Percentiles rank a stretch among this genome's conserved stretches.
These are phyloP conservation scores for Acholoe squamosa DNA, from an alignment of 2,888 invertebrate species.

Conservation along the genomic window DNA sequence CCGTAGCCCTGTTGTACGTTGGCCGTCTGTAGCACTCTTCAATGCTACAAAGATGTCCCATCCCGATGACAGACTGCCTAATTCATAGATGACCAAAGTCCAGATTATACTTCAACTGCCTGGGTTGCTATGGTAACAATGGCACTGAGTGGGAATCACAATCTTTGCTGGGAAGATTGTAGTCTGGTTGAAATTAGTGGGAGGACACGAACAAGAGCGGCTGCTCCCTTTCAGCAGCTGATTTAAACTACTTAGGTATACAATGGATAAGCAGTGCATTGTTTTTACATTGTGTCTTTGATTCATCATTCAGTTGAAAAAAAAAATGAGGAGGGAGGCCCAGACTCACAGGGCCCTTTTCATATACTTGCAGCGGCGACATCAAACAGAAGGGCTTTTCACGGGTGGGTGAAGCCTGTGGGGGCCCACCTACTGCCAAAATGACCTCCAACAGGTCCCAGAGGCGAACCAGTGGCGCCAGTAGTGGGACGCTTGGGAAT, in stretches of 20 bases:
- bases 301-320: no score
- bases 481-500: not conserved
- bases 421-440: not conserved
- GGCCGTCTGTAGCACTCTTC: no score
- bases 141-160: not conserved
- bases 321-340: no score
- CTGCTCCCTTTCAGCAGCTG: not conserved
- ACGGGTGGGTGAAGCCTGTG: not conserved
- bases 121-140: not conserved
- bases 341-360: not conserved
- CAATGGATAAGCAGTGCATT: no score
- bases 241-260: no score
- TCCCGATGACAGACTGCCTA: no score
- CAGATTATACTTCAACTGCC: not conserved
- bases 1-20: not conserved
- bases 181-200: not conserved
- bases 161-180: not conserved
- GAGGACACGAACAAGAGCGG: not conserved
- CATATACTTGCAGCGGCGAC: not conserved
- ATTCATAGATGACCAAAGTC: no score
- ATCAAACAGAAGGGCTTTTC: not conserved
- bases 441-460: slow-evolving; percentile 20
- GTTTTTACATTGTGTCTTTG: no score
- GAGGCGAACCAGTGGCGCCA: not conserved
- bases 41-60: no score